Percentiles rank a stretch among this genome's conserved stretches.
phyloP scores from a whole-genome alignment of 2,888 invertebrate genomes.

The Allolobophora icterica region DNA sequence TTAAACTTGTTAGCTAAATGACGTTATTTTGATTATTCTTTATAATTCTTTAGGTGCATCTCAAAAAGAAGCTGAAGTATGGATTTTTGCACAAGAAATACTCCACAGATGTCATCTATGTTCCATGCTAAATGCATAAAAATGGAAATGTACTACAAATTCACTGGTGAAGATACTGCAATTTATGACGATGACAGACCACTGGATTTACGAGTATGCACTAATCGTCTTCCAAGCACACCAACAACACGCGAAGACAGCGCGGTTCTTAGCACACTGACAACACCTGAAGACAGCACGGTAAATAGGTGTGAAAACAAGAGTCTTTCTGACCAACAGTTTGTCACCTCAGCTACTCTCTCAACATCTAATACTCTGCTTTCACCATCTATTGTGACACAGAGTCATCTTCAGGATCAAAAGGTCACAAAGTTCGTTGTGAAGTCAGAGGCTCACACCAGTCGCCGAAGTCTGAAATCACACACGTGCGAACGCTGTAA shows the following conservation, averaged over 20 bases:
- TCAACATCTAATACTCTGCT: not conserved
- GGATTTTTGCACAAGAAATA: constrained; percentile 12
- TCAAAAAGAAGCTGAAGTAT: not conserved
- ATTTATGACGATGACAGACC: not conserved
- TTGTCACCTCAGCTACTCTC: not conserved
- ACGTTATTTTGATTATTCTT: not conserved
- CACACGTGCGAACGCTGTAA: constrained; percentile 38
- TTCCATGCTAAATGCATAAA: not conserved
- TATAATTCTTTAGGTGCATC: not conserved
- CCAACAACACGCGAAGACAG: not conserved
- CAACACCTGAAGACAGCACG: not conserved
- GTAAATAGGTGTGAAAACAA: not conserved
- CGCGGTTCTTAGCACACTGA: not conserved
- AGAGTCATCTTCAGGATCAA: not conserved
- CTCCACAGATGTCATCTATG: not conserved
- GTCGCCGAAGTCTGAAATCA: not conserved
- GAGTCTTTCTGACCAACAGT: not conserved
- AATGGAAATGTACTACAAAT: not conserved
- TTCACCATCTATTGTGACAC: not conserved
- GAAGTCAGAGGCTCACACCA: constrained; percentile 8
- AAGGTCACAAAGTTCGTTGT: not conserved
- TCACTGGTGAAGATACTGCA: not conserved
- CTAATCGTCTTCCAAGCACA: not conserved
- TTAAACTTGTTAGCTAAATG: not conserved
- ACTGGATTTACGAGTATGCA: not conserved